Evolutionary conservation across 2,797 vertebrate genomes (phyloP), one percentile per base, ranked within the genome.

Genomic region (Liasis olivaceus): DNA sequence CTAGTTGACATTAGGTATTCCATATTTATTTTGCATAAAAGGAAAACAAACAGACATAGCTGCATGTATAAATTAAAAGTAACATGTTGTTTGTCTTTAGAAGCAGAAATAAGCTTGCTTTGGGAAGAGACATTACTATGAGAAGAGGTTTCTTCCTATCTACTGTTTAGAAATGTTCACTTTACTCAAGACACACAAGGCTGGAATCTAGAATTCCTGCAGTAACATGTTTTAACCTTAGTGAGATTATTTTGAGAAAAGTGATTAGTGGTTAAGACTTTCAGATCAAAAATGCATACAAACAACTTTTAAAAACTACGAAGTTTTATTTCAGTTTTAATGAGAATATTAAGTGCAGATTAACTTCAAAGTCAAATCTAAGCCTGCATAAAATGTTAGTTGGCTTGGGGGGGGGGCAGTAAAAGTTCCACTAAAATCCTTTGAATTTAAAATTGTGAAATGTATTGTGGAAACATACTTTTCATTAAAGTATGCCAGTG

Each of bases 271-370:
- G 69, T 77, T 77, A 69, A 88, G 26, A 51, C n/a, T 85, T 90
- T 14, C 93, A 85, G 5, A 2, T 0, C 1, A 0, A 0, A 3
- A 85, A 4, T 91, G 20, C 5, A 42, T 1, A 17, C 8, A 0
- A 91, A 91, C 88, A 92, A 72, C 22, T 51, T 5, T 60, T 88
- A 31, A 81, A 69, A n/a, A 56, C 31, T 47, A 64, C n/a, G 11
- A 36, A 86, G 31, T 2, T 8, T 81, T 60, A 89, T 9, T 47
- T 1, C 12, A n/a, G 0, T 14, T 81, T 92, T 5, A 77, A 81
- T 92, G 63, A 42, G 11, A 51, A 13, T 0, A 1, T 66, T 69
- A 60, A 85, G 59, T 28, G 54, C 13, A 84, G 51, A 58, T 77
- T 88, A 56, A 20, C 59, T 84, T 15, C 58, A 36, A 54, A 88